Percentiles rank a stretch among this genome's conserved stretches.
Evolutionary conservation across 2,888 invertebrate genomes (phyloP).

Genomic region (Netelia virgata): DNA sequence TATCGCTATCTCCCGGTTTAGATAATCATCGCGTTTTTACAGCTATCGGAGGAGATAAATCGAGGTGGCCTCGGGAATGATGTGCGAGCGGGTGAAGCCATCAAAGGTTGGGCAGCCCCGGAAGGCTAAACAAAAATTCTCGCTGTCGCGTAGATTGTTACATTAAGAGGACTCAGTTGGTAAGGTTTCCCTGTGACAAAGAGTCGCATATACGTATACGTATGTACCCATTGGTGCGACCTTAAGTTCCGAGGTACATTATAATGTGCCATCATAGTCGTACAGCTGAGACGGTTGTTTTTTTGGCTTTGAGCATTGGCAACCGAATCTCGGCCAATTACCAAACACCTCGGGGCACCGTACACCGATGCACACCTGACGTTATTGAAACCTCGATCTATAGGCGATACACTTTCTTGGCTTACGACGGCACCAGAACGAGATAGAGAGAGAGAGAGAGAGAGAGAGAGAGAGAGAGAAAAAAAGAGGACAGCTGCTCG

Average conservation of each 20-base stretch:
- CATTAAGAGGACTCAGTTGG: constrained; percentile 78
- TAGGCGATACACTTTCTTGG: constrained; percentile 27
- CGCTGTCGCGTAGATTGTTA: constrained; percentile 70
- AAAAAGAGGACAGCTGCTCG: constrained; percentile 16
- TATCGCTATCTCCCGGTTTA: too few species aligned
- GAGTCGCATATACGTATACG: not conserved
- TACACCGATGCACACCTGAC: not conserved
- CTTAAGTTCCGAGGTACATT: not conserved
- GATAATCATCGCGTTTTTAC: too few species aligned
- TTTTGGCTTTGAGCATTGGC: constrained; percentile 46
- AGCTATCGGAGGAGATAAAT: constrained; percentile 72
- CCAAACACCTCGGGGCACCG: constrained; percentile 20
- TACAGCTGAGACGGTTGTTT: not conserved
- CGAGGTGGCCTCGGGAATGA: constrained; percentile 67
- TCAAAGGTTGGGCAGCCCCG: constrained; percentile 72
- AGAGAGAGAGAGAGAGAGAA: constrained; percentile 24
- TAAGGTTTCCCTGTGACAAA: constrained; percentile 75
- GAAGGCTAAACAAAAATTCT: constrained; percentile 81
- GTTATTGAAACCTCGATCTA: constrained; percentile 34
- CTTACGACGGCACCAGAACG: constrained; percentile 24
- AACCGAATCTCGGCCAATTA: constrained; percentile 49
- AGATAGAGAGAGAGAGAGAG: constrained; percentile 2
- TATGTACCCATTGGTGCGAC: not conserved
- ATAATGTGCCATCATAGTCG: not conserved
- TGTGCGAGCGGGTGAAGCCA: constrained; percentile 71